Evolutionary conservation across 53 echinoderm and acorn worm species (phyloP).

Genomic region (Henricia sp.): DNA sequence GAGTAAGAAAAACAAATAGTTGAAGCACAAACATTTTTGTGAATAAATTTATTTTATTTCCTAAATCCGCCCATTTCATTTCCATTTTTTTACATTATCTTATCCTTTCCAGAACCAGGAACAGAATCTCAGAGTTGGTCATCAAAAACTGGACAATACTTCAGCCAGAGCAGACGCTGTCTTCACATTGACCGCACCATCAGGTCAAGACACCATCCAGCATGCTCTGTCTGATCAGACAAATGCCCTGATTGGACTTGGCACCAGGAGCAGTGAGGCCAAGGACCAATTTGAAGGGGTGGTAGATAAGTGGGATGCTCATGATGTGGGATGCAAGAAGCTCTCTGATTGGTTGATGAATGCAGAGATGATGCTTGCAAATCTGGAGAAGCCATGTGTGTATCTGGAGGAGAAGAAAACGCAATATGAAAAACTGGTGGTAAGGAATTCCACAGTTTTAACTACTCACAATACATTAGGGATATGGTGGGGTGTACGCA

Average conservation of each 20-base stretch:
- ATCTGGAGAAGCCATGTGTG: slow-evolving; percentile 60
- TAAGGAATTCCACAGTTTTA: too few species aligned
- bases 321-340: slow-evolving; percentile 57
- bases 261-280: slow-evolving; percentile 12
- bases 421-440: slow-evolving; percentile 66
- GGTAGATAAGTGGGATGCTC: slow-evolving; percentile 74
- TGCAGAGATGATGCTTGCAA: slow-evolving; percentile 54
- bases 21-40: too few species aligned
- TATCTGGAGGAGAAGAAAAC: slow-evolving; percentile 69
- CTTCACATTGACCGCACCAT: slow-evolving; percentile 56
- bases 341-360: slow-evolving; percentile 84
- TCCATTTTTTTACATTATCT: neutral
- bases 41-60: neutral
- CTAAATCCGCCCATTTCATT: neutral
- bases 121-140: slow-evolving; percentile 23
- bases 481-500: too few species aligned
- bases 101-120: slow-evolving; percentile 39
- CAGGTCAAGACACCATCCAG: slow-evolving; percentile 64
- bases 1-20: too few species aligned
- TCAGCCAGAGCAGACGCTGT: slow-evolving; percentile 49
- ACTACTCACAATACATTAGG: too few species aligned
- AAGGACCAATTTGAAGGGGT: slow-evolving; percentile 51
- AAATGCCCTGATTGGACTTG: slow-evolving; percentile 38
- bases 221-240: slow-evolving; percentile 24
- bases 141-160: slow-evolving; percentile 38